Evolutionary conservation across 37 sponge, comb jelly and placozoan genomes (phyloP), one percentile per base, ranked within the genome.

Genomic region (Corticium candelabrum): DNA sequence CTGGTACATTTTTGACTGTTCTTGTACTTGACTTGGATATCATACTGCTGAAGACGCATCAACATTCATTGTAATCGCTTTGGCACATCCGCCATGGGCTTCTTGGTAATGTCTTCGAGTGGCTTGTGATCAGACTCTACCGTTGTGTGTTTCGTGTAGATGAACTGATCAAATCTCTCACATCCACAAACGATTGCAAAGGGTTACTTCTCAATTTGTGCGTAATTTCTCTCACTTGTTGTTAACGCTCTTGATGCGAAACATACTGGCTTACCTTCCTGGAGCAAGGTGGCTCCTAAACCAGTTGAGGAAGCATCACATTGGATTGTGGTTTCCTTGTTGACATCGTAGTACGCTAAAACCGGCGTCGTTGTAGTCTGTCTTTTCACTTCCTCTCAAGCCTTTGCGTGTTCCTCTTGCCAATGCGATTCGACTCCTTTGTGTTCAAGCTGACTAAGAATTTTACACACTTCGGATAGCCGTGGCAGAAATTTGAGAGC

Each of bases 81-180:
- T 70, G 73, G 73, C 36, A 32, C 31, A 32, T 70, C 21, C 5
- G 7, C 73, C 5, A 70, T 4, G 33, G 7, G 29, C 36, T 32
- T 70, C 5, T 4, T 15, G 35, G 7, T 35, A 32, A 70, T 70
- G 5, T 7, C 31, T 5, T 30, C 82, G 41, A 77, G 34, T 7
- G 76, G 82, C 75, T 81, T 37, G 37, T 78, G 82, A 75, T 81
- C 82, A 38, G 76, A 29, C 56, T 77, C 38, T 15, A 70, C 73
- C 73, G 5, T 4, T 7, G 21, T 29, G 31, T 4, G 73, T 29
- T 11, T 30, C 1, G 38, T 62, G 30, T 77, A 38, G 32, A 77
- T 3, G 67, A 50, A 77, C 33, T 77, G 78, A 41, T 41, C 78
- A 3, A 77, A 77, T 2, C 67, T 41, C n/a, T 70, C 73, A 32